Percentiles rank a stretch among this genome's conserved stretches.
These are phyloP conservation scores for Coecobrya sp. DNA, from an alignment of 2,888 invertebrate species.

Conservation along the genomic window DNA sequence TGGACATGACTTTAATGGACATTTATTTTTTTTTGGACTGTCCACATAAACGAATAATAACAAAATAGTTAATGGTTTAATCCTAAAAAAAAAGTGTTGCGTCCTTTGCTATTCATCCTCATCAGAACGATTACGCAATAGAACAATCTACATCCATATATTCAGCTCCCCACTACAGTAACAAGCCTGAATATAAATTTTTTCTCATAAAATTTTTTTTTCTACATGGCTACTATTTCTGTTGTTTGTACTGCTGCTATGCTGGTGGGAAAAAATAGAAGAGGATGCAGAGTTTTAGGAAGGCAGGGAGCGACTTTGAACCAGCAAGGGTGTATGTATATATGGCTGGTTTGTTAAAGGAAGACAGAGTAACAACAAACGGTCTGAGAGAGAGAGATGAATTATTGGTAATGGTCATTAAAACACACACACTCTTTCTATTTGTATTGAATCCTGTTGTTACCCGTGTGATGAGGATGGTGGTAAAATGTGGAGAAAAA, in stretches of 20 bases:
- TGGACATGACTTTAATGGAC: too few relatives aligned
- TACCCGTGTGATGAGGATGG: constrained; percentile 21
- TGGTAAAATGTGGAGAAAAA: neutral
- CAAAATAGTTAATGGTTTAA: neutral
- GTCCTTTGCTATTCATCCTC: neutral
- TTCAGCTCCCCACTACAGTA: neutral
- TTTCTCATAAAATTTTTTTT: neutral
- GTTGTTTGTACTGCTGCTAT: too few relatives aligned
- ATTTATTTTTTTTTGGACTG: neutral
- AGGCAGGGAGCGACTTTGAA: neutral
- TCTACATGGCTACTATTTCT: neutral
- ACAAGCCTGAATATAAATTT: neutral
- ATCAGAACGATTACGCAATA: neutral
- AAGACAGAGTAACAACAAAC: neutral
- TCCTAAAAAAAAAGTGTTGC: neutral
- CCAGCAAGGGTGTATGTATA: neutral
- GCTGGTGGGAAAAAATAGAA: constrained; percentile 4
- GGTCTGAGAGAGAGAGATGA: neutral
- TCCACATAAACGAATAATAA: neutral
- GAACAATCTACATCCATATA: neutral
- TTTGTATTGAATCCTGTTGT: constrained; percentile 40
- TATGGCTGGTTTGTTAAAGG: neutral
- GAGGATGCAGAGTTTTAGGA: neutral
- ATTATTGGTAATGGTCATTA: constrained; percentile 57
- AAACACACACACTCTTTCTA: constrained; percentile 27